These are phyloP conservation scores for Lepidotrigona ventralis DNA, from an alignment of 1,140 invertebrate genomes.

Conservation along the genomic window DNA sequence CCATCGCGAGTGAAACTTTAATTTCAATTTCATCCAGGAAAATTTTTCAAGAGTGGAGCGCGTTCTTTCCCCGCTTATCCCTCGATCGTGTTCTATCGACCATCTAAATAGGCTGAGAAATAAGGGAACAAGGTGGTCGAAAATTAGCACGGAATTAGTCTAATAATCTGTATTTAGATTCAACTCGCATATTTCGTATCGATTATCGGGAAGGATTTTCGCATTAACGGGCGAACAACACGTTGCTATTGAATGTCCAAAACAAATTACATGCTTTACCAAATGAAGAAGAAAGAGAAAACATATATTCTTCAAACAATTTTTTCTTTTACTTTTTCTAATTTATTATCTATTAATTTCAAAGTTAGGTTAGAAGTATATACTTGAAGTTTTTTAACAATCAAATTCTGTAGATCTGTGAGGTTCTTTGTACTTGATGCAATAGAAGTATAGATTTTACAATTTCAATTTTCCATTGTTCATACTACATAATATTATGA, in stretches of 20 bases:
- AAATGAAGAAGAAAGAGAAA: neutral
- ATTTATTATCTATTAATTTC: neutral
- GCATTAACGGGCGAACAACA: slow-evolving; percentile 5
- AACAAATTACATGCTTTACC: slow-evolving; percentile 15
- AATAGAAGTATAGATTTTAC: neutral
- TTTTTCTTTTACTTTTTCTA: neutral
- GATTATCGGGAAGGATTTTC: neutral
- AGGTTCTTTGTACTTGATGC: neutral
- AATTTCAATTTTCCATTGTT: neutral
- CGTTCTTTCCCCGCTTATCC: neutral
- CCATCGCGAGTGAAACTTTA: neutral
- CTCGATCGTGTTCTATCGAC: neutral
- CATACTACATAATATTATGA: neutral
- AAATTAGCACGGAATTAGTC: slow-evolving; percentile 20
- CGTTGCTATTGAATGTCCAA: neutral
- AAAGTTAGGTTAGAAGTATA: too few relatives aligned
- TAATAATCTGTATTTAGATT: slow-evolving; percentile 4
- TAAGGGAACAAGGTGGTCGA: neutral
- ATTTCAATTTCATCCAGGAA: neutral
- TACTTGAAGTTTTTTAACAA: neutral
- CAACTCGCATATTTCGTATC: neutral
- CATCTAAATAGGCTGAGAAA: neutral
- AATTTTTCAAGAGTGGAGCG: neutral
- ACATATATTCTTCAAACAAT: neutral
- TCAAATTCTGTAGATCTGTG: too few relatives aligned